phyloP scores from a whole-genome alignment of 2,113 vertebrate species.

The Papio anubis region DNA sequence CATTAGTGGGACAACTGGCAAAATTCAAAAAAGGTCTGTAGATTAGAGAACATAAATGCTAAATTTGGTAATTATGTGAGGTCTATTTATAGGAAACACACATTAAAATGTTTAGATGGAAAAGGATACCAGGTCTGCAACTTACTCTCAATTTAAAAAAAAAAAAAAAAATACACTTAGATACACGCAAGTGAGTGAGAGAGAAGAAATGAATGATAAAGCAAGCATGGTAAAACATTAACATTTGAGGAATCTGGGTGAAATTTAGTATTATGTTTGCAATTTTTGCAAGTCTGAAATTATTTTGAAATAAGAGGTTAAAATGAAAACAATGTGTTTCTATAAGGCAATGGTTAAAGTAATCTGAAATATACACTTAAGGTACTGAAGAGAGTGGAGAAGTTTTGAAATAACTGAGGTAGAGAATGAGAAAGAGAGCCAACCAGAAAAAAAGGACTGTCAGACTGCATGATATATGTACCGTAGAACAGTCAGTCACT shows the following conservation, averaged over 20 bases:
- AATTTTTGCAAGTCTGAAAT: constrained; percentile 10
- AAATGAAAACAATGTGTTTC: not conserved
- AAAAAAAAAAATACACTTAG: not conserved
- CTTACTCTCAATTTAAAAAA: too few relatives aligned
- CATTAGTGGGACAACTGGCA: too few relatives aligned
- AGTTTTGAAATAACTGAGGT: not conserved
- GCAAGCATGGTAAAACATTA: constrained; percentile 15
- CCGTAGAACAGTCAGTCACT: not conserved
- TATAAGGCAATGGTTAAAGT: not conserved
- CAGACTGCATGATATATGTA: not conserved
- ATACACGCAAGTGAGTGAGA: not conserved
- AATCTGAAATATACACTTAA: constrained; percentile 7
- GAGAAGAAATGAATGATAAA: not conserved
- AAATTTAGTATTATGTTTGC: not conserved
- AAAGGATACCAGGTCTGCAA: too few relatives aligned
- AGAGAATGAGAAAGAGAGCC: not conserved
- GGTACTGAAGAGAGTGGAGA: not conserved
- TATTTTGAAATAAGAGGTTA: constrained; percentile 40
- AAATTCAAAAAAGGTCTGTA: too few relatives aligned
- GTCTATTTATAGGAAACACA: too few relatives aligned
- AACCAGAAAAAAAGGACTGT: not conserved
- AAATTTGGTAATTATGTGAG: too few relatives aligned
- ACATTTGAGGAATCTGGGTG: not conserved
- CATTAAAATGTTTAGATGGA: too few relatives aligned
- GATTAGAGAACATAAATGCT: too few relatives aligned